Evolutionary conservation across 1,140 invertebrate species (phyloP).

Genomic region (Carcinoscorpius rotundicauda): DNA sequence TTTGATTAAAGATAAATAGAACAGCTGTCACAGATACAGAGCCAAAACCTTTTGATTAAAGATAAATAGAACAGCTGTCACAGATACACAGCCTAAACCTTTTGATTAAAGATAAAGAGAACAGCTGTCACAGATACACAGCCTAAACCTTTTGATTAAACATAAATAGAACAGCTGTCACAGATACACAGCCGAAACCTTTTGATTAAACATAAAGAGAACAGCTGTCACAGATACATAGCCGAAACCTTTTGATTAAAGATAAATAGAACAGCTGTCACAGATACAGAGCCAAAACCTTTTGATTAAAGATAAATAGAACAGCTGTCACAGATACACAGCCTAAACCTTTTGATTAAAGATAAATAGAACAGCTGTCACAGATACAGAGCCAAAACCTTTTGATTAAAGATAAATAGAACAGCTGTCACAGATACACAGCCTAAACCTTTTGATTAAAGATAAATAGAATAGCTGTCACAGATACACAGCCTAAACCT

Average conservation of each 20-base stretch:
- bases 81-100: background rate
- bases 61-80: too few relatives aligned
- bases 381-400: background rate
- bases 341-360: constrained; percentile 2
- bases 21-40: background rate
- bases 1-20: constrained; percentile 5
- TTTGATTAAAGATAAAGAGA: constrained; percentile 5
- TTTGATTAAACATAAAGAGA: constrained; percentile 5
- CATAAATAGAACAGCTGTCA: too few relatives aligned
- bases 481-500: background rate
- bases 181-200: background rate
- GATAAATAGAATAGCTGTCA: too few relatives aligned
- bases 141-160: constrained; percentile 2
- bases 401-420: constrained; percentile 5
- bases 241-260: constrained; percentile 1
- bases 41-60: constrained; percentile 2
- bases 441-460: constrained; percentile 2
- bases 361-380: too few relatives aligned
- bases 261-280: too few relatives aligned
- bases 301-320: constrained; percentile 5
- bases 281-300: background rate
- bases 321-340: background rate
- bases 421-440: background rate
- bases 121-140: background rate
- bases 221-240: background rate